These are phyloP conservation scores for Drosophila auraria DNA, from an alignment of 1,140 invertebrate species.

Conservation along the genomic window DNA sequence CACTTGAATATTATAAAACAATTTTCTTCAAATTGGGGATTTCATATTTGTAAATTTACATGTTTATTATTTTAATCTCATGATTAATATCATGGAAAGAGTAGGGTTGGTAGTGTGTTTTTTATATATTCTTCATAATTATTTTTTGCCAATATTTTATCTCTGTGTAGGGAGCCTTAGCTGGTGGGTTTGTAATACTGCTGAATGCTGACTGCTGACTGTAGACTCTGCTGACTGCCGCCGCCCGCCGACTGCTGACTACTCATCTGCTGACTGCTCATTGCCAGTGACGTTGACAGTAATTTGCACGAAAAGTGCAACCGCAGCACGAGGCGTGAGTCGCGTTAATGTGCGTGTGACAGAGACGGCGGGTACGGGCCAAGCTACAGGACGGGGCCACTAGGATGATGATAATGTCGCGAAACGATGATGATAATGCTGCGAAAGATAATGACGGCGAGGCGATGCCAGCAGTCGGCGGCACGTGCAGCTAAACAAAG, in stretches of 20 bases:
- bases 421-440: slow-evolving; percentile 25
- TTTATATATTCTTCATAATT: neutral
- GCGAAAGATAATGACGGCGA: slow-evolving; percentile 32
- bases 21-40: too few relatives aligned
- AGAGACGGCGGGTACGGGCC: neutral
- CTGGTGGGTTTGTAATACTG: slow-evolving; percentile 20
- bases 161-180: slow-evolving; percentile 9
- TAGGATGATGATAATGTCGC: slow-evolving; percentile 11
- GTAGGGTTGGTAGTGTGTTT: too few relatives aligned
- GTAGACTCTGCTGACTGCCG: slow-evolving; percentile 8
- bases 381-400: neutral
- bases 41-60: too few relatives aligned
- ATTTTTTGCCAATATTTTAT: neutral
- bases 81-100: too few relatives aligned
- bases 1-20: too few relatives aligned
- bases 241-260: slow-evolving; percentile 16
- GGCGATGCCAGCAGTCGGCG: slow-evolving; percentile 33
- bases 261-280: slow-evolving; percentile 43
- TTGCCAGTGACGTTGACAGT: slow-evolving; percentile 73
- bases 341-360: slow-evolving; percentile 65
- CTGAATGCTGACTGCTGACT: slow-evolving; percentile 22
- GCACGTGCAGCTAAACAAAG: slow-evolving; percentile 81
- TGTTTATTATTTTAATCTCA: too few relatives aligned
- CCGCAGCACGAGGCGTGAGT: slow-evolving; percentile 69
- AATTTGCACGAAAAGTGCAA: slow-evolving; percentile 79